Percentiles rank a stretch among this genome's conserved stretches.
Evolutionary conservation across 2,113 vertebrate genomes (phyloP).

Genomic region (Catharus bicknelli): DNA sequence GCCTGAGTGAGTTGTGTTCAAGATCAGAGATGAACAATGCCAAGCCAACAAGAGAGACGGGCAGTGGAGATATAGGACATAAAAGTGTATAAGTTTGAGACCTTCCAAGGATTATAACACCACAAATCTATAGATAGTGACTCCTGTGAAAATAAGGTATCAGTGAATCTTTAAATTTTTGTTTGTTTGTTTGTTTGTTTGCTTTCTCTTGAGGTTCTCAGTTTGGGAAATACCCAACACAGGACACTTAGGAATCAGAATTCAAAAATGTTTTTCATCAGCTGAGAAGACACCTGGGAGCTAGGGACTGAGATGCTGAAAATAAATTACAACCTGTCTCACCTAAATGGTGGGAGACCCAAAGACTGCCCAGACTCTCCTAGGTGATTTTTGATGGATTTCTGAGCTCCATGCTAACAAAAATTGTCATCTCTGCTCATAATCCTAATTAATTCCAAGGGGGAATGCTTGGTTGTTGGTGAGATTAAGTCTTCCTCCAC

Average conservation of each 20-base stretch:
- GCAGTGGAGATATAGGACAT: background rate
- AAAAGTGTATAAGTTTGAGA: background rate
- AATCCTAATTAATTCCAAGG: background rate
- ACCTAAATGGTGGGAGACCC: background rate
- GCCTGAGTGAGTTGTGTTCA: background rate
- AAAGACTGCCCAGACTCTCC: background rate
- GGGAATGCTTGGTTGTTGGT: fast-evolving
- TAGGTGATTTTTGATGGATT: background rate
- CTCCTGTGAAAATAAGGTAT: background rate
- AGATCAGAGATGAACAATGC: background rate
- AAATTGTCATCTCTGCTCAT: background rate
- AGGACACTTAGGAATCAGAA: background rate
- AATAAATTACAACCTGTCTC: background rate
- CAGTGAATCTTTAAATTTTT: background rate
- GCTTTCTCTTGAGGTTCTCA: background rate
- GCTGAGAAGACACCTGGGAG: background rate
- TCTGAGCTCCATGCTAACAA: background rate
- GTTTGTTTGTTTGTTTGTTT: no score
- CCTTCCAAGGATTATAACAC: background rate
- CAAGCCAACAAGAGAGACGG: fast-evolving
- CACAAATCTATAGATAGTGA: background rate
- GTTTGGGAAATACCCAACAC: background rate
- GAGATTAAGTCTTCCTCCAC: background rate
- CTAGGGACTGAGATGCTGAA: background rate
- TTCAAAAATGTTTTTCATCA: background rate